Evolutionary conservation across 2,888 invertebrate genomes (phyloP).

Genomic region (Ecdyonurus torrentis): DNA sequence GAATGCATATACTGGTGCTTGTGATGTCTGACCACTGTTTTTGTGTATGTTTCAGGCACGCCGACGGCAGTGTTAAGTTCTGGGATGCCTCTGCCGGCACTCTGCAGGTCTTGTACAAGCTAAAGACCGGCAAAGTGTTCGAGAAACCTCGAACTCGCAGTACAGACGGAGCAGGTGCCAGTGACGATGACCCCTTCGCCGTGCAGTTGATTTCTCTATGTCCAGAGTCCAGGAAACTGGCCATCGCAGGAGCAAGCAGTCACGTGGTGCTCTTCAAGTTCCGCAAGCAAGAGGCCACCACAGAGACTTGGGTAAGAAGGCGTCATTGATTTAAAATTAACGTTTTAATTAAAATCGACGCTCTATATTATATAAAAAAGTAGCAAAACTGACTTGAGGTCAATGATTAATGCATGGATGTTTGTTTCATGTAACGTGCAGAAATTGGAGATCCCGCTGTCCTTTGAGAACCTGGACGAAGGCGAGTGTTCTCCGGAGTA

Average conservation of each 20-base stretch:
- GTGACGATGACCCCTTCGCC: constrained; percentile 75
- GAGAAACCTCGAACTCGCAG: constrained; percentile 52
- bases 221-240: constrained; percentile 78
- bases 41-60: too few species aligned
- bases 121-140: constrained; percentile 89
- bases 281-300: constrained; percentile 72
- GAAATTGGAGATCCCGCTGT: constrained; percentile 77
- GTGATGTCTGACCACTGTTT: too few species aligned
- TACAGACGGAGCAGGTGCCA: constrained; percentile 30
- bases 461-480: constrained; percentile 58
- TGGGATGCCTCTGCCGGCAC: constrained; percentile 98
- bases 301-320: constrained; percentile 54
- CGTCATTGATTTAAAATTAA: too few species aligned
- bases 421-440: constrained; percentile 26
- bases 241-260: constrained; percentile 78
- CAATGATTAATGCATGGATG: background rate
- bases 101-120: constrained; percentile 90
- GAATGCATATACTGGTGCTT: too few species aligned
- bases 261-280: constrained; percentile 94
- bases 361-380: too few species aligned
- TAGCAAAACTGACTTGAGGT: too few species aligned
- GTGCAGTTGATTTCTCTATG: constrained; percentile 82
- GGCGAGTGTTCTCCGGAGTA: constrained; percentile 71
- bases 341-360: too few species aligned
- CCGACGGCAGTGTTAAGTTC: constrained; percentile 96